Percentiles rank a stretch among this genome's conserved stretches.
Evolutionary conservation across 2,113 vertebrate species (phyloP).

Genomic region (Diglossa brunneiventris): DNA sequence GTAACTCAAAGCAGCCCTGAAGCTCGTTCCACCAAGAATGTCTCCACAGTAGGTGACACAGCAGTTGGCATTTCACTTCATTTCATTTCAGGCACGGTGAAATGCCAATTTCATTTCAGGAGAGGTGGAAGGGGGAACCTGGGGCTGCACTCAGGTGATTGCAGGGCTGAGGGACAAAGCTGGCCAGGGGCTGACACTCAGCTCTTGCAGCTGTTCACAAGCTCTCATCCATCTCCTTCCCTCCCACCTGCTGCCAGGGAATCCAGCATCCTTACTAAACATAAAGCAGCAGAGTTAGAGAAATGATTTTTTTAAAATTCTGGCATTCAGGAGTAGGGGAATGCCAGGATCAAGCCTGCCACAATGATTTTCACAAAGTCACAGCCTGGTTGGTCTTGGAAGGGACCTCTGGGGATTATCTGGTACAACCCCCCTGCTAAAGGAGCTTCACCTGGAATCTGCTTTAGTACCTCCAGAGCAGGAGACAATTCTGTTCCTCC

Average conservation of each 20-base stretch:
- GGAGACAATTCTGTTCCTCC: background rate
- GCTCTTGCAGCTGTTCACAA: background rate
- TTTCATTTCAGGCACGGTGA: too few species aligned
- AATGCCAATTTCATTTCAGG: too few species aligned
- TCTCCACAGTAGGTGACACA: background rate
- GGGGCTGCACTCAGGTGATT: background rate
- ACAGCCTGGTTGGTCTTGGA: background rate
- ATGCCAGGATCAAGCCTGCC: background rate
- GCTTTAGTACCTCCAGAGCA: background rate
- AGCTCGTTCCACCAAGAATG: background rate
- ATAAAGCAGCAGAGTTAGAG: background rate
- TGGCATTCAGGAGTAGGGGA: background rate
- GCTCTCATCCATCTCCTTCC: background rate
- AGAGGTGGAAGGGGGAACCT: background rate
- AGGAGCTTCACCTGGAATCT: background rate
- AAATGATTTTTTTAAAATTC: accelerated
- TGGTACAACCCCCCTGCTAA: background rate
- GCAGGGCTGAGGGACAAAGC: background rate
- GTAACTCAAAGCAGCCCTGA: background rate
- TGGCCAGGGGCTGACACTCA: background rate
- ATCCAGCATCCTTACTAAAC: background rate
- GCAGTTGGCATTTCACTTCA: background rate
- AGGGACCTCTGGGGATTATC: background rate
- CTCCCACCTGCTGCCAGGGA: background rate
- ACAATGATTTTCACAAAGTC: background rate